Evolutionary conservation across 1,140 invertebrate species (phyloP), one percentile per base, ranked within the genome.

Genomic region (Drosophila ogumai): DNA sequence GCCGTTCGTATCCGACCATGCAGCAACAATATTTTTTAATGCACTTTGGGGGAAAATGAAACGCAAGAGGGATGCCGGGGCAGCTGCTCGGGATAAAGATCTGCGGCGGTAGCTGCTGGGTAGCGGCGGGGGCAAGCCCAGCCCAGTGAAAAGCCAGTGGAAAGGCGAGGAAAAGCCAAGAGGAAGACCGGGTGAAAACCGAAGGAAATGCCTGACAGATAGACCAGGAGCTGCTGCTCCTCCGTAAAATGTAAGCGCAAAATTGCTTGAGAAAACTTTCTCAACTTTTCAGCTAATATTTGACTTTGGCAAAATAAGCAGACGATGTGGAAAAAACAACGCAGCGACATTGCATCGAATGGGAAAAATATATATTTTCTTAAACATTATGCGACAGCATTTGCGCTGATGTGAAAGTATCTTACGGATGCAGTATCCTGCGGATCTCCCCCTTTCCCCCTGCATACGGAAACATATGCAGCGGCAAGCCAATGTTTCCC

Each of bases 21-120:
- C 85, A 90, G 86, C 86, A 90, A 85, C 86, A 90, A 90, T 90
- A 90, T 90, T 90, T 90, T 90, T 90, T 90, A 90, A 90, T 90
- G 85, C 86, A 90, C 85, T 88, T 88, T 90, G 81, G 84, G 84
- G 85, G 81, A 90, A 88, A 88, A 79, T 79, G 85, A 90, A 90
- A 81, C 81, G 85, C 64, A 60, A 56, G 66, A 66, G 72, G 81
- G 66, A 78, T 75, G 67, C 68, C 57, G 64, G 72, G 64, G 64
- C 60, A 84, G 88, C 81, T 81, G 82, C 80, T 75, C 60, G 77
- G 66, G 85, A 90, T 88, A 88, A 73, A 55, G 78, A 88, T 88
- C 86, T 77, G 61, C 34, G 50, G 59, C 44, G 22, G 40, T 8
- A n/a, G 32, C 43, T 22, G 19, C 12, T 40, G 12, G 12, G n/a